A percentile compares a stretch with the other conserved stretches of the same genome.
Evolutionary conservation across 2,797 vertebrate genomes (phyloP).

Genomic region (Vespertilio murinus): DNA sequence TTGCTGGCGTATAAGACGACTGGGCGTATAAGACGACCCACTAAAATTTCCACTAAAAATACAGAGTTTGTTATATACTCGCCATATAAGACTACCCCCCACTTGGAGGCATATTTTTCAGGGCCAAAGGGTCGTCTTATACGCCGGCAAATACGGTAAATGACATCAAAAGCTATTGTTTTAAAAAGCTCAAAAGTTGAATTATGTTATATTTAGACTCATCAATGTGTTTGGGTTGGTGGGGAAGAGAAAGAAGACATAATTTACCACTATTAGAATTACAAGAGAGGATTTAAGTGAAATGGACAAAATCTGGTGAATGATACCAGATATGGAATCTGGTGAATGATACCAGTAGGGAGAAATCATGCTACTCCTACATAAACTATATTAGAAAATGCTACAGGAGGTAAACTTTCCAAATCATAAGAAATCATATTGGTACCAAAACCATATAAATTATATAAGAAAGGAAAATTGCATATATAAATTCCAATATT

Average conservation of each 20-base stretch:
- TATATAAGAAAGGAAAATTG: not conserved
- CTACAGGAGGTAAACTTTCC: not conserved
- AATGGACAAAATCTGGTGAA: slow-evolving; percentile 25
- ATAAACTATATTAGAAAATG: not conserved
- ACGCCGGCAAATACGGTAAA: too few species aligned
- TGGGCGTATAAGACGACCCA: too few species aligned
- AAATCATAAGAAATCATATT: not conserved
- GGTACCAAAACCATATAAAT: not conserved
- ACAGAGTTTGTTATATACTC: too few species aligned
- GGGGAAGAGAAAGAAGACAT: not conserved
- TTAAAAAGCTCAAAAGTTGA: not conserved
- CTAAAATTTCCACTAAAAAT: too few species aligned
- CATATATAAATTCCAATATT: not conserved
- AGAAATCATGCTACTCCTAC: not conserved
- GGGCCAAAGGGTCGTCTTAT: too few species aligned
- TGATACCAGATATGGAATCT: not conserved
- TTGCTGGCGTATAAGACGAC: too few species aligned
- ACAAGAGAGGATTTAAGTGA: not conserved
- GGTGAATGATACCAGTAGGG: not conserved
- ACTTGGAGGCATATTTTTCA: too few species aligned
- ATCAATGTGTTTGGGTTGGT: not conserved
- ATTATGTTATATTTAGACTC: not conserved
- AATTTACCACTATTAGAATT: slow-evolving; percentile 10
- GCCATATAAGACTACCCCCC: too few species aligned
- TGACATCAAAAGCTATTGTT: not conserved